These are phyloP conservation scores for Netelia virgata DNA, from an alignment of 2,888 invertebrate genomes.

Conservation along the genomic window DNA sequence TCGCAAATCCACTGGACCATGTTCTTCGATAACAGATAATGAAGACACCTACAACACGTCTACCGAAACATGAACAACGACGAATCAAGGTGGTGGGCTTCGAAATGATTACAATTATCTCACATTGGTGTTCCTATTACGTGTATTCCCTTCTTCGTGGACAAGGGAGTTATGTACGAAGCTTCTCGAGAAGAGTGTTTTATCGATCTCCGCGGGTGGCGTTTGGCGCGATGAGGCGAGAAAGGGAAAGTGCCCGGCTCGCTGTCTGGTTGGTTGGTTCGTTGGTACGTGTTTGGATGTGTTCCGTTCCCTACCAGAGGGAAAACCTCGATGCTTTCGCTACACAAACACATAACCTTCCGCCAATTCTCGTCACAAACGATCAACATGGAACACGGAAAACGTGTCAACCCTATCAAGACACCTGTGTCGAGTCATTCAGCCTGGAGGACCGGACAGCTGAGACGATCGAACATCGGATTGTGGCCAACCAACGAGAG, in stretches of 20 bases:
- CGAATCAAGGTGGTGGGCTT: conserved; percentile 12
- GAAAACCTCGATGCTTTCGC: conserved; percentile 26
- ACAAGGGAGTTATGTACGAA: conserved; percentile 35
- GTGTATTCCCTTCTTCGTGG: conserved; percentile 50
- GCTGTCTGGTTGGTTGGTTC: conserved; percentile 70
- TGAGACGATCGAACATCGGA: conserved; percentile 5
- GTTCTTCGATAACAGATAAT: neutral
- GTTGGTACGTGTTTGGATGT: conserved; percentile 38
- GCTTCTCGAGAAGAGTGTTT: conserved; percentile 69
- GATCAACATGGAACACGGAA: conserved; percentile 12
- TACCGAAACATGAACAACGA: neutral
- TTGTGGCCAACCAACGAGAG: neutral
- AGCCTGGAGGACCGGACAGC: conserved; percentile 1
- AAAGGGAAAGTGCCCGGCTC: conserved; percentile 80
- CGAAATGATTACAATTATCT: conserved; percentile 58
- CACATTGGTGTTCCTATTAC: conserved; percentile 52
- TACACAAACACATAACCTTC: neutral
- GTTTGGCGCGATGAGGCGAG: conserved; percentile 77
- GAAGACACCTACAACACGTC: conserved; percentile 28
- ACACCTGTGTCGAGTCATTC: conserved; percentile 4
- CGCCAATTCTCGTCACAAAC: conserved; percentile 11
- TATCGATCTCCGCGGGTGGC: conserved; percentile 68
- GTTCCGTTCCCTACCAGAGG: conserved; percentile 25
- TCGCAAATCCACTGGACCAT: no score
- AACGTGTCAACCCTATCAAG: conserved; percentile 24